phyloP scores from a whole-genome alignment of 2,797 vertebrate species.

The Dryobates pubescens region DNA sequence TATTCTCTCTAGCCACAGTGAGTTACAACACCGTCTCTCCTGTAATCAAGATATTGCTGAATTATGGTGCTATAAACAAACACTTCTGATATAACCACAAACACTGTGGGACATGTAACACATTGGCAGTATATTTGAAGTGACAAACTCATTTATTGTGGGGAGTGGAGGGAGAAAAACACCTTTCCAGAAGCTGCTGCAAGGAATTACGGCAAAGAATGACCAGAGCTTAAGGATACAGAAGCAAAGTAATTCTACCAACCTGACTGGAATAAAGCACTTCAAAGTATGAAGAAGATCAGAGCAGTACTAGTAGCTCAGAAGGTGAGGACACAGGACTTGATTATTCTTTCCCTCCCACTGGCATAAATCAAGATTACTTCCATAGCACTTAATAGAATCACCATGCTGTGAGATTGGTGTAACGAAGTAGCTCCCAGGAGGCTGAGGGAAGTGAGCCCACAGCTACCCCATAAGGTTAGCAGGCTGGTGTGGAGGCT shows the following conservation, averaged over 20 bases:
- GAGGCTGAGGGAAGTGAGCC: neutral
- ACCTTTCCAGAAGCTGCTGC: conserved; percentile 56
- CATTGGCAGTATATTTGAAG: conserved; percentile 70
- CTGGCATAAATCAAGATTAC: conserved; percentile 34
- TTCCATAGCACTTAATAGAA: conserved; percentile 21
- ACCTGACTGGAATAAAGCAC: neutral
- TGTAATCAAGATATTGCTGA: conserved; percentile 72
- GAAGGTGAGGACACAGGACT: conserved; percentile 8
- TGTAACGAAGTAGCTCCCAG: neutral
- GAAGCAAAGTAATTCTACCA: conserved; percentile 8
- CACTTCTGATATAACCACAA: conserved; percentile 70
- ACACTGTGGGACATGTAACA: conserved; percentile 66
- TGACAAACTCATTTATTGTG: conserved; percentile 69
- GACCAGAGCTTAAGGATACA: conserved; percentile 15
- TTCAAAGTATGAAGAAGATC: neutral
- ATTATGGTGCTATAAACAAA: conserved; percentile 73
- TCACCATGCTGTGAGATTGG: neutral
- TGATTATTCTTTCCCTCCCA: neutral
- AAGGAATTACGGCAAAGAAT: conserved; percentile 48
- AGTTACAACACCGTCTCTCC: conserved; percentile 64
- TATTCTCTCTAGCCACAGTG: conserved; percentile 50
- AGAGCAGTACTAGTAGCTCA: neutral
- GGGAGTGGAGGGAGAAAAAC: conserved; percentile 47
- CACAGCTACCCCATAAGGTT: neutral
- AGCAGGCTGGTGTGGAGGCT: neutral